Percentiles rank a stretch among this genome's conserved stretches.
Conservation (phyloP, 2,113 vertebrate genomes). For the Motacilla alba region DNA sequence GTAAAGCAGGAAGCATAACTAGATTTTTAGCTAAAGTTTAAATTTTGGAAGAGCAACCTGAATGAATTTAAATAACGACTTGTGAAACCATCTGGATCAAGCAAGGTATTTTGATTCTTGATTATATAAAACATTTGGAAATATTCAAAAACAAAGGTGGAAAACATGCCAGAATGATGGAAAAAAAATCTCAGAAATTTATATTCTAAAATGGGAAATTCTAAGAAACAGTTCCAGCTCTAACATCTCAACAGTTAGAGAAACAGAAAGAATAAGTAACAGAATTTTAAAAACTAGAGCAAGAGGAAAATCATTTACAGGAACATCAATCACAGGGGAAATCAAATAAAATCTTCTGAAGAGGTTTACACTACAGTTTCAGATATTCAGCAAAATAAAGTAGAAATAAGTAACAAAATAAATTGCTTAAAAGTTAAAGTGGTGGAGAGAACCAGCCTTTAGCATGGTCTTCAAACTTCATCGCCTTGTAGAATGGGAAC, state of each 20-base stretch:
- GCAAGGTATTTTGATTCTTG: not conserved
- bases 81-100: not conserved
- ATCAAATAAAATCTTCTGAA: not conserved
- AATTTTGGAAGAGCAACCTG: not conserved
- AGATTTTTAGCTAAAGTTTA: not conserved
- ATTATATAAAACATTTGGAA: not conserved
- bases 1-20: not conserved
- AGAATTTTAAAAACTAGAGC: not conserved
- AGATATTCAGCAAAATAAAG: not conserved
- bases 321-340: not conserved
- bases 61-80: not conserved
- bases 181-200: not conserved
- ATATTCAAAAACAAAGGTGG: not conserved
- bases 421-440: not conserved
- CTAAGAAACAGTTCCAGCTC: not conserved
- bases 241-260: not conserved
- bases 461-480: not conserved
- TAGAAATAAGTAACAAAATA: not conserved
- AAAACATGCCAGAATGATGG: not conserved
- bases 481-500: accelerated
- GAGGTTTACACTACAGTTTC: not conserved
- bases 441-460: not conserved
- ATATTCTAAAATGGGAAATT: not conserved
- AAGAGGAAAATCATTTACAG: not conserved
- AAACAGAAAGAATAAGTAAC: not conserved